Evolutionary conservation across 2,113 vertebrate genomes (phyloP).

Genomic region (Astatoreochromis straeleni): DNA sequence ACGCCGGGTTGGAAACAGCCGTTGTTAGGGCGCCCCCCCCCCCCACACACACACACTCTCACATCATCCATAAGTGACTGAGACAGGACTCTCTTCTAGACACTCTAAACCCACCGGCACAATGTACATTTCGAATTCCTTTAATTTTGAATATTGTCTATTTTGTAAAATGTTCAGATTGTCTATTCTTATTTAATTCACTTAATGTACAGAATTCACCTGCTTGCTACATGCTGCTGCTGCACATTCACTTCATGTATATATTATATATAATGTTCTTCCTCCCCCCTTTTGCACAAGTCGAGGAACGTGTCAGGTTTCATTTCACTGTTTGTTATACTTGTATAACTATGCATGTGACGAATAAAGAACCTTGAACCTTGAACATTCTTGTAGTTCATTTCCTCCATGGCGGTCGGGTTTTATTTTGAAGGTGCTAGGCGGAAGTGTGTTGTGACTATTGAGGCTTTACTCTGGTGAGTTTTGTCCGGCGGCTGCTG

Average conservation of each 20-base stretch:
- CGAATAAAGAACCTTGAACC: neutral
- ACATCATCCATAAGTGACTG: neutral
- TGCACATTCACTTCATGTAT: neutral
- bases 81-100: neutral
- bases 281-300: neutral
- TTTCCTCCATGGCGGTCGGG: accelerated
- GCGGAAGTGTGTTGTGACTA: neutral
- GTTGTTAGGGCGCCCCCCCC: too few relatives aligned
- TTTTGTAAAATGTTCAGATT: neutral
- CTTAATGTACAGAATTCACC: neutral
- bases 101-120: neutral
- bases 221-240: neutral
- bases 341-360: neutral
- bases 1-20: too few relatives aligned
- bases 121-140: neutral
- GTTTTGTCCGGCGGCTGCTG: neutral
- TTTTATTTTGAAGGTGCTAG: neutral
- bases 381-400: neutral
- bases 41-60: neutral
- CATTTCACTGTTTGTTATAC: neutral
- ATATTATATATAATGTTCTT: neutral
- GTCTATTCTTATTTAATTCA: neutral
- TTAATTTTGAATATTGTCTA: neutral
- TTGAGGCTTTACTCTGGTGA: neutral
- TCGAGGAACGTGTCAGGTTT: neutral